A percentile compares a stretch with the other conserved stretches of the same genome.
Evolutionary conservation across 2,888 invertebrate genomes (phyloP).

Genomic region (Lasioglossum calceatum): DNA sequence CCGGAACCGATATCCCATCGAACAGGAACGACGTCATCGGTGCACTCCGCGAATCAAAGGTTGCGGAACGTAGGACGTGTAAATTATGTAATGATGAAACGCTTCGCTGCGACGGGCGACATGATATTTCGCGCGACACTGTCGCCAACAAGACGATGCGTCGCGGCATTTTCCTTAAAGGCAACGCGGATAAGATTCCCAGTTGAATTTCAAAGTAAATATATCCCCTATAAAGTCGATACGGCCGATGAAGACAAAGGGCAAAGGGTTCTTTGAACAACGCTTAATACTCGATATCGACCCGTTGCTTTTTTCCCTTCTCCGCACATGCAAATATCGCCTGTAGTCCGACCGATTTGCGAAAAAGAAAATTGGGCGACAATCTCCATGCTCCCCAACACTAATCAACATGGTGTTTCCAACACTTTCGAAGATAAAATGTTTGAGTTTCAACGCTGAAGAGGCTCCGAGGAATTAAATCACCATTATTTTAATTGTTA

Average conservation of each 20-base stretch:
- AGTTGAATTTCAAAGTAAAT: slow-evolving; percentile 29
- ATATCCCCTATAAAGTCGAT: neutral
- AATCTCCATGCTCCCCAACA: neutral
- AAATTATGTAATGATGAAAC: slow-evolving; percentile 37
- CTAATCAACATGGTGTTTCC: neutral
- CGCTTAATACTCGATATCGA: slow-evolving; percentile 34
- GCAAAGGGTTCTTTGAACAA: slow-evolving; percentile 35
- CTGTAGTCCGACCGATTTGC: neutral
- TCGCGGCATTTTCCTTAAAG: neutral
- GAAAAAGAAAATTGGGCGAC: neutral
- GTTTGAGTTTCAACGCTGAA: neutral
- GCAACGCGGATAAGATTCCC: slow-evolving; percentile 12
- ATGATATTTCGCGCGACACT: slow-evolving; percentile 11
- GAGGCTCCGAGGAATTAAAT: neutral
- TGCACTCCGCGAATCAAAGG: neutral
- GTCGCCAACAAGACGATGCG: neutral
- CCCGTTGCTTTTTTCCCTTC: neutral
- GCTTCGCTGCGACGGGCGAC: neutral
- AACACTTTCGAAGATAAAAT: neutral
- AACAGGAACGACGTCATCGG: slow-evolving; percentile 17
- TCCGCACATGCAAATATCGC: neutral
- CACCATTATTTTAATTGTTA: neutral
- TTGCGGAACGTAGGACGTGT: slow-evolving; percentile 23
- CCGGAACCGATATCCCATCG: slow-evolving; percentile 44
- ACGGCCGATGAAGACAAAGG: neutral